These are phyloP conservation scores for Pheosia gnoma DNA, from an alignment of 2,888 invertebrate genomes.

Conservation along the genomic window DNA sequence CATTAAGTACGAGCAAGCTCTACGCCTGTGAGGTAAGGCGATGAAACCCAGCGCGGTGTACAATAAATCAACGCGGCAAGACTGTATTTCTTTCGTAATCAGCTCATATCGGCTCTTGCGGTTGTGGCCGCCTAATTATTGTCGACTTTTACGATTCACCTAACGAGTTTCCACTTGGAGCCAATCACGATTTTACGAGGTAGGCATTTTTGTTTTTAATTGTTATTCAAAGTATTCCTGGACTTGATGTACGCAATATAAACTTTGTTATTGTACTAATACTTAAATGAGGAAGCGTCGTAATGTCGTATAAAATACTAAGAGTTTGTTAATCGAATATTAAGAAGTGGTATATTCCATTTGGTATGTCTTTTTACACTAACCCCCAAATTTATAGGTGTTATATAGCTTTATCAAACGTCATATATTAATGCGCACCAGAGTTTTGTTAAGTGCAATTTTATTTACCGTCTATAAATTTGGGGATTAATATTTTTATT, in stretches of 20 bases:
- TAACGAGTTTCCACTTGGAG: constrained; percentile 82
- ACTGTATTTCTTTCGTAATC: constrained; percentile 83
- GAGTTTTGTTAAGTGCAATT: too few relatives aligned
- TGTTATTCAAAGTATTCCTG: constrained; percentile 50
- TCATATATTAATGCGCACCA: too few relatives aligned
- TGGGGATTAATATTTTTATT: not conserved
- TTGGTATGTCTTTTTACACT: not conserved
- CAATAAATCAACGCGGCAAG: constrained; percentile 79
- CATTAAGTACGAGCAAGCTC: constrained; percentile 61
- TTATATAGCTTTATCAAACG: too few relatives aligned
- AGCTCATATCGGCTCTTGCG: constrained; percentile 80
- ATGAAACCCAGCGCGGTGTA: constrained; percentile 64
- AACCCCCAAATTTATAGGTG: too few relatives aligned
- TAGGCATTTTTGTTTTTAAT: constrained; percentile 74
- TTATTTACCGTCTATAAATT: too few relatives aligned
- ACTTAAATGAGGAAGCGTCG: constrained; percentile 3
- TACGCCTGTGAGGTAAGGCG: constrained; percentile 59
- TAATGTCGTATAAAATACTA: not conserved
- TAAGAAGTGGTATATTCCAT: not conserved
- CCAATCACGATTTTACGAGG: constrained; percentile 81
- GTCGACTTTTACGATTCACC: constrained; percentile 81
- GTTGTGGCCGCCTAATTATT: constrained; percentile 82
- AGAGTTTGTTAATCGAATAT: not conserved
- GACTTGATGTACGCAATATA: constrained; percentile 13
- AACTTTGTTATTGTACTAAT: constrained; percentile 10